Percentiles rank a stretch among this genome's conserved stretches.
Conservation (phyloP, 2,888 invertebrate genomes). For the Tachina lurida region DNA sequence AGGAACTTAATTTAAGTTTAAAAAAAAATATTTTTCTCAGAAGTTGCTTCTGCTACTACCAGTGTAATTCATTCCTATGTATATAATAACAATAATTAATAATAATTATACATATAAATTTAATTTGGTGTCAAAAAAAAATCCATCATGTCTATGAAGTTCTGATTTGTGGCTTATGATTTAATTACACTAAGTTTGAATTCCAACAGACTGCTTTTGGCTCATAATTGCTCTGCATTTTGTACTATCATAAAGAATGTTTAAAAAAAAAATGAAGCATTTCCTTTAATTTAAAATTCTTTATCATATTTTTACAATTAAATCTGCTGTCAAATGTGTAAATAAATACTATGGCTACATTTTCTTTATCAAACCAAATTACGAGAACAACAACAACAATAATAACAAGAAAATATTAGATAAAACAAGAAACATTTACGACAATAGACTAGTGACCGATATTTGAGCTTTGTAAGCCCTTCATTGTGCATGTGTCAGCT, state of each 20-base stretch:
- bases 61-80: too few species aligned
- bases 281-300: not conserved
- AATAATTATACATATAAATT: too few species aligned
- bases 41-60: too few species aligned
- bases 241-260: not conserved
- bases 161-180: not conserved
- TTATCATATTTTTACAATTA: not conserved
- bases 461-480: conserved; percentile 62
- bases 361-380: conserved; percentile 1
- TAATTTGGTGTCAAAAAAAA: too few species aligned
- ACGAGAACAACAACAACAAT: conserved; percentile 8
- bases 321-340: not conserved
- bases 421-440: conserved; percentile 46
- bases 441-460: conserved; percentile 63
- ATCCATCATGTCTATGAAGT: too few species aligned
- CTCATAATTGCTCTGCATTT: not conserved
- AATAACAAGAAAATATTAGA: conserved; percentile 33
- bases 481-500: conserved; percentile 50
- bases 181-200: not conserved
- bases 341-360: conserved; percentile 40
- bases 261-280: not conserved
- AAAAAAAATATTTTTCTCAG: too few species aligned
- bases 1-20: too few species aligned
- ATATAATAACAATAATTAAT: too few species aligned
- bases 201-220: not conserved